A percentile compares a stretch with the other conserved stretches of the same genome.
Conservation (phyloP, 2,113 vertebrate species). For the Spermophilus dauricus region DNA sequence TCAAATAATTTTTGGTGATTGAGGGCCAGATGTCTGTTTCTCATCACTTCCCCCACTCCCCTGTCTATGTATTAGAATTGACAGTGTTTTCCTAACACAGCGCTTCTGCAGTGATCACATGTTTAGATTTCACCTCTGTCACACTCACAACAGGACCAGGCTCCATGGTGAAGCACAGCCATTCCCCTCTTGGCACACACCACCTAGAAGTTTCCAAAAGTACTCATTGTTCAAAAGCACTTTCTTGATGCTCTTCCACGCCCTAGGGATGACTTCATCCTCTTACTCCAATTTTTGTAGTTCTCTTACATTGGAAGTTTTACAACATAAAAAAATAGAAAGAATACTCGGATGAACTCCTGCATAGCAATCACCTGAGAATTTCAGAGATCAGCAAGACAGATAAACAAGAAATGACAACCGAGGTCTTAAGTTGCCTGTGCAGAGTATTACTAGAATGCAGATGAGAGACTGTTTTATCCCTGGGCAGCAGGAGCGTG, state of each 20-base stretch:
- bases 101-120: not conserved
- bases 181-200: conserved; percentile 33
- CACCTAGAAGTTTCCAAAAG: conserved; percentile 62
- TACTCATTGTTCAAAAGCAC: conserved; percentile 59
- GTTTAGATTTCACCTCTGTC: conserved; percentile 20
- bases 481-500: not conserved
- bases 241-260: conserved; percentile 39
- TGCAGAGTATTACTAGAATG: not conserved
- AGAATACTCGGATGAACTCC: not conserved
- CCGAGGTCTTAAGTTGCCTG: not conserved
- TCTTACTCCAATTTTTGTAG: conserved; percentile 9
- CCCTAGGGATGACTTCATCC: conserved; percentile 59
- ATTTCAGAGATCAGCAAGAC: conserved; percentile 36
- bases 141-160: conserved; percentile 14
- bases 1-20: not conserved
- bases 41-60: not conserved
- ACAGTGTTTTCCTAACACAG: not conserved
- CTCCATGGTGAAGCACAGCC: conserved; percentile 36
- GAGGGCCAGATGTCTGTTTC: not conserved
- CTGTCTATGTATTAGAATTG: not conserved
- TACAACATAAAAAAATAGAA: not conserved
- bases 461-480: not conserved
- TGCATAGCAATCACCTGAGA: not conserved
- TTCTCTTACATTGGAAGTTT: not conserved
- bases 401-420: not conserved